A percentile compares a stretch with the other conserved stretches of the same genome.
phyloP scores from a whole-genome alignment of 1,140 invertebrate species.

The Mya arenaria region DNA sequence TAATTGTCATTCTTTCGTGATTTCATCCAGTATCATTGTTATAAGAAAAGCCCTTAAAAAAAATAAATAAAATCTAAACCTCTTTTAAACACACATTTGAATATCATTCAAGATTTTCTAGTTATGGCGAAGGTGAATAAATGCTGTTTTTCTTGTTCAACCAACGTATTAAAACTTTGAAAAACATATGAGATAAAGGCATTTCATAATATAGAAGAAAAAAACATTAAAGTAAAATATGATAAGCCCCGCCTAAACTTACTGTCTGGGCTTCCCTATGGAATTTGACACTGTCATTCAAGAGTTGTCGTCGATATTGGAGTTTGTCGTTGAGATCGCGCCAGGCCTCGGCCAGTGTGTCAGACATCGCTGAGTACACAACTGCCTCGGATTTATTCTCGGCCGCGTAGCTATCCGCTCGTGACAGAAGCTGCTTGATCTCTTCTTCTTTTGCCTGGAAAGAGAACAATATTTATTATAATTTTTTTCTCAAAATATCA shows the following conservation, averaged over 20 bases:
- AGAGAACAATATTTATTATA: no score
- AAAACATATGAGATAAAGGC: background rate
- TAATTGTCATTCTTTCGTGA: no score
- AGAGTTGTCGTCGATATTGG: conserved; percentile 88
- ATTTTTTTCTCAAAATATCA: no score
- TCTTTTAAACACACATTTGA: no score
- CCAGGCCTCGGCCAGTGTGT: conserved; percentile 93
- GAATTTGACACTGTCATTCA: conserved; percentile 85
- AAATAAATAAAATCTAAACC: no score
- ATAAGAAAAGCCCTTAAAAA: no score
- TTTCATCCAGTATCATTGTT: no score
- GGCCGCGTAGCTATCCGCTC: conserved; percentile 92
- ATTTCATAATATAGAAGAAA: background rate
- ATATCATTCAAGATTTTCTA: no score
- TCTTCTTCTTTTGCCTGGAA: conserved; percentile 93
- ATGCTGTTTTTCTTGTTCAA: no score
- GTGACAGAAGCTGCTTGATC: conserved; percentile 92
- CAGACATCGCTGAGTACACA: conserved; percentile 95
- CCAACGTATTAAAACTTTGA: no score
- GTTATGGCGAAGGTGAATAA: no score
- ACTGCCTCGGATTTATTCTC: conserved; percentile 84
- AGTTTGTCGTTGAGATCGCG: conserved; percentile 91
- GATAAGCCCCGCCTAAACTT: no score
- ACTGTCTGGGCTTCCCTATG: conserved; percentile 80
- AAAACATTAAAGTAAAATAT: background rate